These are phyloP conservation scores for Acronicta aceris DNA, from an alignment of 2,888 invertebrate species.

Conservation along the genomic window DNA sequence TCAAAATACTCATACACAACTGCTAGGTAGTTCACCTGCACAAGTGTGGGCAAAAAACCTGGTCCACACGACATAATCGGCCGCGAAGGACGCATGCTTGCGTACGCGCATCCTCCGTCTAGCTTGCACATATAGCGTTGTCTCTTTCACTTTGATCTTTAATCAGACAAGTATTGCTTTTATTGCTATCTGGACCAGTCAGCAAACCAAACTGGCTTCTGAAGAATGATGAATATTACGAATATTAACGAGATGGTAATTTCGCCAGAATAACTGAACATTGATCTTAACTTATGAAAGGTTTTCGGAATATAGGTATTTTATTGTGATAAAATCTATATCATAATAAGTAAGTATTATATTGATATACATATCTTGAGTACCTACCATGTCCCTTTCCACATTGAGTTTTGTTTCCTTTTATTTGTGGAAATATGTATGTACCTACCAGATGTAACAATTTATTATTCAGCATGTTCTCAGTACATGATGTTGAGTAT, in stretches of 20 bases:
- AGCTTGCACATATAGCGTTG: conserved; percentile 58
- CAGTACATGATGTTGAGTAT: neutral
- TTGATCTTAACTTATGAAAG: conserved; percentile 7
- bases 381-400: conserved; percentile 6
- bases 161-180: conserved; percentile 72
- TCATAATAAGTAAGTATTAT: conserved; percentile 10
- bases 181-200: conserved; percentile 75
- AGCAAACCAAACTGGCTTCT: conserved; percentile 66
- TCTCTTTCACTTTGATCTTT: conserved; percentile 66
- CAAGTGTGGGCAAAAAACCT: conserved; percentile 71
- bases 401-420: conserved; percentile 2
- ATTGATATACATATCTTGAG: neutral
- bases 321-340: conserved; percentile 12
- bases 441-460: conserved; percentile 4
- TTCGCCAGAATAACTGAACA: conserved; percentile 45
- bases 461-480: conserved; percentile 23
- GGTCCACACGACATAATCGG: conserved; percentile 69
- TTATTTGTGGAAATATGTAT: conserved; percentile 11
- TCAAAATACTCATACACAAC: conserved; percentile 51
- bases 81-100: conserved; percentile 85
- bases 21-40: conserved; percentile 73
- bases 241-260: conserved; percentile 75
- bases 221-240: conserved; percentile 70
- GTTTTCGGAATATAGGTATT: neutral
- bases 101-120: conserved; percentile 74